These are phyloP conservation scores for Flexamia atlantica DNA, from an alignment of 2,888 invertebrate genomes.

Conservation along the genomic window DNA sequence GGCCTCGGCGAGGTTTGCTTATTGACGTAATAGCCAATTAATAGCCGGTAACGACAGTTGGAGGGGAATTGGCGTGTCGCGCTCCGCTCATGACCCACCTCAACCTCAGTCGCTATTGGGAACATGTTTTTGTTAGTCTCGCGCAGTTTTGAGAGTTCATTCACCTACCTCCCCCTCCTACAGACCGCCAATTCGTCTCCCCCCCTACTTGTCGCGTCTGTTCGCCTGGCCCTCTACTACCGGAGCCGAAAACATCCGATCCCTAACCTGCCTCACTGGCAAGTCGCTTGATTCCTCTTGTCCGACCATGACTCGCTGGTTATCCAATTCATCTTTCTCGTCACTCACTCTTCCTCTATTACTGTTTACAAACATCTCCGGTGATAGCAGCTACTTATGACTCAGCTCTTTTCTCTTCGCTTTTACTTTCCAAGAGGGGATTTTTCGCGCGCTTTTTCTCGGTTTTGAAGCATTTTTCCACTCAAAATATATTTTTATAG, in stretches of 20 bases:
- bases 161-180: slow-evolving; percentile 65
- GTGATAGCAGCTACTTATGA: slow-evolving; percentile 25
- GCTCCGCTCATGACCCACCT: slow-evolving; percentile 48
- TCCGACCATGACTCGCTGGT: slow-evolving; percentile 47
- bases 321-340: slow-evolving; percentile 37
- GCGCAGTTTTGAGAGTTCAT: slow-evolving; percentile 63
- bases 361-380: slow-evolving; percentile 49
- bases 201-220: slow-evolving; percentile 62
- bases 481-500: no score
- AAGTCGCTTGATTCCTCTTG: background rate
- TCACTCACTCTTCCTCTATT: slow-evolving; percentile 23
- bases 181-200: slow-evolving; percentile 65
- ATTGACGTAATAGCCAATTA: slow-evolving; percentile 19
- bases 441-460: background rate
- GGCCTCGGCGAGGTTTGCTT: background rate
- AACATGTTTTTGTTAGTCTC: slow-evolving; percentile 65
- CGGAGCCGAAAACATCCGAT: slow-evolving; percentile 51
- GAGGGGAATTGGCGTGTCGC: slow-evolving; percentile 33
- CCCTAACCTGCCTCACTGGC: slow-evolving; percentile 39
- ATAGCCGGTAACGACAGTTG: background rate
- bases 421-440: background rate
- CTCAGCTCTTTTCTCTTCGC: slow-evolving; percentile 6
- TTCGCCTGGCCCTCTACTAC: slow-evolving; percentile 58
- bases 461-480: background rate
- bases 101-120: slow-evolving; percentile 56